Base-by-base conservation (phyloP, 1,140 invertebrate genomes). In the Drosophila nikananu region DNA sequence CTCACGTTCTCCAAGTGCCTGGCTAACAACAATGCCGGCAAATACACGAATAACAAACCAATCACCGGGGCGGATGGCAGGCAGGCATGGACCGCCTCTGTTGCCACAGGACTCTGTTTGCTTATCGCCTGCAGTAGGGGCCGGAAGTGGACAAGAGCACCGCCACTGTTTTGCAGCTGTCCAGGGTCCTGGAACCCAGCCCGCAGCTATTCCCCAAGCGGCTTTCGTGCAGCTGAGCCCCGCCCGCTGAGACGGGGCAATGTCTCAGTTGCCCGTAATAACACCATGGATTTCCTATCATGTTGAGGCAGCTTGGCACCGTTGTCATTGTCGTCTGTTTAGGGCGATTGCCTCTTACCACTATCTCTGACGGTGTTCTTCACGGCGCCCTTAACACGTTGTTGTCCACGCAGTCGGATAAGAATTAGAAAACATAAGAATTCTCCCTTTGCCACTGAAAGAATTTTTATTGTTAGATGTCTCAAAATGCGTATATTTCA, bases 11-110 rank as follows among this genome's bases (percentile, higher is more conserved):
- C 64, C 48, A 55, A 68, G 67, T 71, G 63, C n/a, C 63, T 32
- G 64, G 32, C 35, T 21, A 39, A 57, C 67, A 71, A 71, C 64
- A 68, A 68, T 71, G 64, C 32, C 25, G 49, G 49, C 67, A 68
- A 71, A 71, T 67, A 71, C 64, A 68, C 32, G 67, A 68, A 71
- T 57, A 71, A 71, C 67, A 71, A 68, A 68, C 64, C 64, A 68
- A 71, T 71, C 67, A 46, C 27, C 25, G 64, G 48, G 67, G n/a
- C 27, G 30, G n/a, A 41, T 39, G 58, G 15, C 12, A 10, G n/a
- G 35, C 35, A 37, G 12, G 32, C 32, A 35, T n/a, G n/a, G n/a
- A n/a, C n/a, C n/a, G n/a, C n/a, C n/a, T n/a, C n/a, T 21, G 66
- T 35, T 66, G 61, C 66, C 25, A 19, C 35, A 37, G 48, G 67